These are phyloP conservation scores for Myathropa florea DNA, from an alignment of 2,888 invertebrate genomes.

Conservation along the genomic window DNA sequence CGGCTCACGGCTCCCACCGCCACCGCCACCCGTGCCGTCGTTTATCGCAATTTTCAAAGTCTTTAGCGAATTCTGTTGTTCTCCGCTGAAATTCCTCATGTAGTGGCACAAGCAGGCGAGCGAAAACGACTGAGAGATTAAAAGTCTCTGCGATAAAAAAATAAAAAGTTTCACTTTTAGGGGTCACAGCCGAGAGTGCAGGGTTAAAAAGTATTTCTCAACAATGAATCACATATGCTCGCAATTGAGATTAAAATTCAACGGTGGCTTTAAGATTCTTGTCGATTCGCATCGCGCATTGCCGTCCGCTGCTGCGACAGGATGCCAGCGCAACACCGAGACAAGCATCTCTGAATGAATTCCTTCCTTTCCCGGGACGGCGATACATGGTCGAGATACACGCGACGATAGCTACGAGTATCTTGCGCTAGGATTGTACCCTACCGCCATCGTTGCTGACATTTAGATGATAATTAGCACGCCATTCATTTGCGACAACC, in stretches of 20 bases:
- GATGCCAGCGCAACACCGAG: constrained; percentile 13
- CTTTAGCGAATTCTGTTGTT: not conserved
- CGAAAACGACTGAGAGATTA: no score
- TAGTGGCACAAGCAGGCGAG: not conserved
- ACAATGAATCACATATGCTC: constrained; percentile 25
- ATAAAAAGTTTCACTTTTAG: constrained; percentile 36
- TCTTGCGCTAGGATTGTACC: not conserved
- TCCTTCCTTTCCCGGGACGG: not conserved
- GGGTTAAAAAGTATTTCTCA: constrained; percentile 7
- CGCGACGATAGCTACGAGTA: not conserved
- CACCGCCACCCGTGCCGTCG: not conserved
- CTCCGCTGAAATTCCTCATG: constrained; percentile 3
- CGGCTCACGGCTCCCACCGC: not conserved
- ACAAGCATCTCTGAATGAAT: constrained; percentile 35
- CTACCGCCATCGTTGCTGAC: not conserved
- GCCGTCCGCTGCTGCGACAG: not conserved
- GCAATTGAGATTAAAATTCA: constrained; percentile 19
- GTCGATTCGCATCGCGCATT: not conserved
- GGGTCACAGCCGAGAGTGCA: constrained; percentile 27
- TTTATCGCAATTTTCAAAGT: constrained; percentile 27
- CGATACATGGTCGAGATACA: not conserved
- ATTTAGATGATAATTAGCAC: constrained; percentile 55
- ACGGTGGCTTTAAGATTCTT: constrained; percentile 21
- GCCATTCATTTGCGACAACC: constrained; percentile 23
- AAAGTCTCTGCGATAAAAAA: constrained; percentile 17